Evolutionary conservation across 2,888 invertebrate genomes (phyloP).

Genomic region (Cremastinae sp.): DNA sequence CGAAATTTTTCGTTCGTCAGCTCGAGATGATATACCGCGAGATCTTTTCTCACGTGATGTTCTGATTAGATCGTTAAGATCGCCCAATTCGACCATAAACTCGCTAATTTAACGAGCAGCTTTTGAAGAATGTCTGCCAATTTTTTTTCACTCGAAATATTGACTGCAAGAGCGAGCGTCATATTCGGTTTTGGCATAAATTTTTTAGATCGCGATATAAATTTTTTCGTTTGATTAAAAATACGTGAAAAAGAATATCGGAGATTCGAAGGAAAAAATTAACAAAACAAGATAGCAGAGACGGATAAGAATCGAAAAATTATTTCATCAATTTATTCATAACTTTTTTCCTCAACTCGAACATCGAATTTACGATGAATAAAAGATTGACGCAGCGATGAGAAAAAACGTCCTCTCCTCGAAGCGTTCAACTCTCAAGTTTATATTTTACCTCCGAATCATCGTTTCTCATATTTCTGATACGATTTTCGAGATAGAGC

Average conservation of each 20-base stretch:
- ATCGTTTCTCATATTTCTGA: slow-evolving; percentile 19
- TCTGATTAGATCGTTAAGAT: slow-evolving; percentile 79
- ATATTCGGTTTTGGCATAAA: too few species aligned
- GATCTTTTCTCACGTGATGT: slow-evolving; percentile 54
- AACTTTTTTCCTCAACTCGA: slow-evolving; percentile 15
- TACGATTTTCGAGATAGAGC: slow-evolving; percentile 22
- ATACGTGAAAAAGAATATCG: background rate
- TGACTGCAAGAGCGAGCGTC: background rate
- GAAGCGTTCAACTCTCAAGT: slow-evolving; percentile 12
- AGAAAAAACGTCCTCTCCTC: background rate
- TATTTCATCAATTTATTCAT: slow-evolving; percentile 24
- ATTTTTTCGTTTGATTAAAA: background rate
- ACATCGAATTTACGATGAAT: slow-evolving; percentile 30
- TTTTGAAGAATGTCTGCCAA: slow-evolving; percentile 5
- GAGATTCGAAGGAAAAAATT: too few species aligned
- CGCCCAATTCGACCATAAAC: slow-evolving; percentile 68
- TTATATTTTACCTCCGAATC: slow-evolving; percentile 8
- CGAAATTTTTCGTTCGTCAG: slow-evolving; percentile 19
- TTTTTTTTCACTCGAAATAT: too few species aligned
- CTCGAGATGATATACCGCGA: slow-evolving; percentile 29
- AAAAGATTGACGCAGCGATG: slow-evolving; percentile 10
- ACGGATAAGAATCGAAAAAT: slow-evolving; percentile 43
- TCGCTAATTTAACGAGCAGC: slow-evolving; percentile 72
- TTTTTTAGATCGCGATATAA: too few species aligned
- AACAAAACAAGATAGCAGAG: slow-evolving; percentile 1